Percentiles rank a stretch among this genome's conserved stretches.
These are phyloP conservation scores for Melanostigma gelatinosum DNA, from an alignment of 2,113 vertebrate species.

Conservation along the genomic window DNA sequence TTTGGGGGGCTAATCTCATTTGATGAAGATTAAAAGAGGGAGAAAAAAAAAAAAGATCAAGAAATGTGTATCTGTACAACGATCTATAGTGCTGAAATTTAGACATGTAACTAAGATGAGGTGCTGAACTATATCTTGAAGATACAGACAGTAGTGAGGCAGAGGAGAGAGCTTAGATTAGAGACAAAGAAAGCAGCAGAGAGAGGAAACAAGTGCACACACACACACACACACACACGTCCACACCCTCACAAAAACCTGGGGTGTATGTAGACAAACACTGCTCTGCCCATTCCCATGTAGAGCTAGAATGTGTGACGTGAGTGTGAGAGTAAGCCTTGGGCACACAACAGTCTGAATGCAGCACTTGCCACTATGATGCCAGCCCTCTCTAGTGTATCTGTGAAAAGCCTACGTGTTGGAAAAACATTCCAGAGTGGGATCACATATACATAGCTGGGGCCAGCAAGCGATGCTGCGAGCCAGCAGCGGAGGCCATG, in stretches of 20 bases:
- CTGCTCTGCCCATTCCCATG: constrained; percentile 72
- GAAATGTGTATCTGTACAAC: constrained; percentile 57
- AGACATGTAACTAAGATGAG: not conserved
- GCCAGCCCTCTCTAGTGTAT: constrained; percentile 78
- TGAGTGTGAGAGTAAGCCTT: constrained; percentile 76
- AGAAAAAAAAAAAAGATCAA: constrained; percentile 49
- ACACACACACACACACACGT: constrained; percentile 36
- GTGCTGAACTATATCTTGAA: constrained; percentile 19
- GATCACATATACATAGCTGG: constrained; percentile 77
- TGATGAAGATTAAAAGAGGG: constrained; percentile 89
- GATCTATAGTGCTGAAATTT: constrained; percentile 36
- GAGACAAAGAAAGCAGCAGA: constrained; percentile 76
- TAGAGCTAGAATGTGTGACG: constrained; percentile 79
- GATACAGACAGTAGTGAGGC: constrained; percentile 51
- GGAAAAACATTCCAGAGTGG: constrained; percentile 81
- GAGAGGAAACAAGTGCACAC: constrained; percentile 50
- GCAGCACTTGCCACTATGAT: constrained; percentile 81
- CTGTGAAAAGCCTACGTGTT: constrained; percentile 81
- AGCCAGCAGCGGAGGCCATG: constrained; percentile 67
- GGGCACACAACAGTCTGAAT: constrained; percentile 76
- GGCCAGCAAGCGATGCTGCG: constrained; percentile 58
- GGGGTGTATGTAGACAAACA: constrained; percentile 72
- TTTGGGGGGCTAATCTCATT: constrained; percentile 95
- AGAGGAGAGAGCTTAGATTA: constrained; percentile 37
- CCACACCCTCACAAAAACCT: constrained; percentile 62